Conservation (phyloP, 2,888 invertebrate species). For the Rhopalosiphum nymphaeae region DNA sequence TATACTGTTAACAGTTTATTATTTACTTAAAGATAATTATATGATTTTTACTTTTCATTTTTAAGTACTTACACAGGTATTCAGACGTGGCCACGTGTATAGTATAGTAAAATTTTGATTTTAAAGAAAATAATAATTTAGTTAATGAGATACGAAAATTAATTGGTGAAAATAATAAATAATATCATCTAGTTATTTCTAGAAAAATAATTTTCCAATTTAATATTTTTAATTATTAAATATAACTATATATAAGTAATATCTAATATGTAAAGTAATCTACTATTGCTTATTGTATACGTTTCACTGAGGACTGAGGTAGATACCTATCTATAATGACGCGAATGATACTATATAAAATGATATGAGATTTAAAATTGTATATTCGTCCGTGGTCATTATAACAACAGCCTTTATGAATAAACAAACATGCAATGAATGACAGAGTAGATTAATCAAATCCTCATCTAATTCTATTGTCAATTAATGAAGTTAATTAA, state of each 20-base stretch:
- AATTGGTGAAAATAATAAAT: not conserved
- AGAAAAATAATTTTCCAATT: not conserved
- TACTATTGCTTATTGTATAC: not conserved
- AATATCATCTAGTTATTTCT: not conserved
- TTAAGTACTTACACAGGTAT: not conserved
- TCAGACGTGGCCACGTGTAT: not conserved
- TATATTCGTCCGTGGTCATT: slow-evolving; percentile 11
- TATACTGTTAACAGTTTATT: not conserved
- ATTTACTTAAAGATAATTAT: not conserved
- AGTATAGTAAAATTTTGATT: not conserved
- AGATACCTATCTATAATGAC: not conserved
- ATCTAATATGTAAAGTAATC: too few relatives aligned
- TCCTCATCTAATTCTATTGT: not conserved
- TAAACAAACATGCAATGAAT: slow-evolving; percentile 56
- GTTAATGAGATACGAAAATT: slow-evolving; percentile 7
- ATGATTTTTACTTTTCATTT: not conserved
- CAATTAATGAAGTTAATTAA: slow-evolving; percentile 42
- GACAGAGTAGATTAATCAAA: slow-evolving; percentile 51
- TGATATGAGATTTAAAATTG: slow-evolving; percentile 9
- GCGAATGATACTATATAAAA: not conserved
- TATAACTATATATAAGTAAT: not conserved
- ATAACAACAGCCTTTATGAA: slow-evolving; percentile 35
- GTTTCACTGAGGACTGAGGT: not conserved
- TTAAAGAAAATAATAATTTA: not conserved
- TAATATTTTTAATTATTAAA: not conserved